Evolutionary conservation across 1,140 invertebrate species (phyloP).

Genomic region (Cotesia typhae): DNA sequence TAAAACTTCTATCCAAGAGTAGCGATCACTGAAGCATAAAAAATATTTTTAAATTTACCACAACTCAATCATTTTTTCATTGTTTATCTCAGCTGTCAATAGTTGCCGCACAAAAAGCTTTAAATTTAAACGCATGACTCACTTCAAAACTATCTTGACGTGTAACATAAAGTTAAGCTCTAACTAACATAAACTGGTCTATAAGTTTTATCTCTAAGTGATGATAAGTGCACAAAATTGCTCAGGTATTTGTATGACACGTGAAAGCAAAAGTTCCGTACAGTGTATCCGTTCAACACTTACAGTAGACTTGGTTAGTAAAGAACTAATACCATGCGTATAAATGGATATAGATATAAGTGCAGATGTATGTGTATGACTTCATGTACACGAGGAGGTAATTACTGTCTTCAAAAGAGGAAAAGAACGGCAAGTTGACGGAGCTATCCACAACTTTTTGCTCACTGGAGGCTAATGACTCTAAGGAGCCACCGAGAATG

Average conservation of each 20-base stretch:
- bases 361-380: background rate
- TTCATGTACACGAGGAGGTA: background rate
- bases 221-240: background rate
- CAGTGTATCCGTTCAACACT: background rate
- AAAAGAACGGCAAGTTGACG: background rate
- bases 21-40: no score
- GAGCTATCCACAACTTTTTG: constrained; percentile 8
- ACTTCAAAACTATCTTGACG: no score
- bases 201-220: background rate
- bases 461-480: background rate
- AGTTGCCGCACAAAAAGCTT: no score
- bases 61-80: no score
- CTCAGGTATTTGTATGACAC: constrained; percentile 15
- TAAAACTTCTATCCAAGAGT: no score
- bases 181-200: no score
- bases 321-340: background rate
- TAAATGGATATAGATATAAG: background rate
- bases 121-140: no score
- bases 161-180: no score
- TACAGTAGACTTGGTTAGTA: background rate
- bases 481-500: background rate
- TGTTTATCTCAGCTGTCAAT: no score
- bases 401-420: background rate
- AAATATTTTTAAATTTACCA: no score
- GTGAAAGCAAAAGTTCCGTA: constrained; percentile 28